Percentiles rank a stretch among this genome's conserved stretches.
These are phyloP conservation scores for Stenurella melanura DNA, from an alignment of 2,888 invertebrate genomes.

Conservation along the genomic window DNA sequence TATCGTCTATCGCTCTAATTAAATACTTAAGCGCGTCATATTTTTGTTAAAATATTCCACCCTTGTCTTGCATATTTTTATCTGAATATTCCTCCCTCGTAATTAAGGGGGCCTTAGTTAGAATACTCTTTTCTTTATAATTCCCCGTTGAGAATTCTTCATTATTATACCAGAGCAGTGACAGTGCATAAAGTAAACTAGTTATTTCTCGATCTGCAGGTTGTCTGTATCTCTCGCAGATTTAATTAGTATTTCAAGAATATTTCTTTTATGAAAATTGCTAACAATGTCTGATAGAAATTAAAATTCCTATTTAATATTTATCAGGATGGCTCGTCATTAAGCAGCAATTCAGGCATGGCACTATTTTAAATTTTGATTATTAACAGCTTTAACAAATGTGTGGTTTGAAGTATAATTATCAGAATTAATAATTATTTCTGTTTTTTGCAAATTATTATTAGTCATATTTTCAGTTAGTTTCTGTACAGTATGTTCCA, in stretches of 20 bases:
- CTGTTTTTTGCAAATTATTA: too few relatives aligned
- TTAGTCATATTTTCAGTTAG: too few relatives aligned
- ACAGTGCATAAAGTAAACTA: constrained; percentile 58
- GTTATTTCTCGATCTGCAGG: constrained; percentile 56
- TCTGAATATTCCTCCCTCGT: constrained; percentile 18
- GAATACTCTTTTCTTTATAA: constrained; percentile 44
- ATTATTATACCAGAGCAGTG: constrained; percentile 53
- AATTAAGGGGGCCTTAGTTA: constrained; percentile 53
- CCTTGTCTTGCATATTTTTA: constrained; percentile 13
- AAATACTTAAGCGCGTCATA: not conserved
- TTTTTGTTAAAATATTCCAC: constrained; percentile 7
- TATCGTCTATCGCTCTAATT: constrained; percentile 72
- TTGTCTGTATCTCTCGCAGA: constrained; percentile 48
- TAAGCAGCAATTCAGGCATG: not conserved
- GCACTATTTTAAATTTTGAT: not conserved
- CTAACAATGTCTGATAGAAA: constrained; percentile 13
- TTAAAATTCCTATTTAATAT: constrained; percentile 22
- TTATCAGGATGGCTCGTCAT: constrained; percentile 1
- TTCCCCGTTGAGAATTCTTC: constrained; percentile 55
- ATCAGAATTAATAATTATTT: too few relatives aligned
- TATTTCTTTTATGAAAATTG: constrained; percentile 45
- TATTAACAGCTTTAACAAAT: too few relatives aligned
- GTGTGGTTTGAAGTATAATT: too few relatives aligned
- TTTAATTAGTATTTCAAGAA: constrained; percentile 54
- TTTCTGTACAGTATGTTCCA: too few relatives aligned